Evolutionary conservation across 1,140 invertebrate species (phyloP).

Genomic region (Lethrus apterus): DNA sequence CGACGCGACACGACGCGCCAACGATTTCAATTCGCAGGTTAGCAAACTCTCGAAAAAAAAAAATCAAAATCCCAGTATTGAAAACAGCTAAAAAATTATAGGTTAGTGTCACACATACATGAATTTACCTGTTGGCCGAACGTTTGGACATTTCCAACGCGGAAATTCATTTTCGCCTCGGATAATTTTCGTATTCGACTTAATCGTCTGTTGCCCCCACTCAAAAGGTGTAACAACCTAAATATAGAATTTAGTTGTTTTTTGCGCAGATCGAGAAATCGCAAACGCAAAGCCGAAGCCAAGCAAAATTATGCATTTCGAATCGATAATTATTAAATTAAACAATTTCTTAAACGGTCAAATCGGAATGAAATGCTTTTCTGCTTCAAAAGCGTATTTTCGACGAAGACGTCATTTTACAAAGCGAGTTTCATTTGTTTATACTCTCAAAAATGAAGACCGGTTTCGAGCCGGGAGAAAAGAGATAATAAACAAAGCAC

Average conservation of each 20-base stretch:
- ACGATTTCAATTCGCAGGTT: neutral
- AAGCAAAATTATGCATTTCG: neutral
- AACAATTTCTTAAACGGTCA: slow-evolving; percentile 1
- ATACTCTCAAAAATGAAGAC: too few relatives aligned
- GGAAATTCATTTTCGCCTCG: neutral
- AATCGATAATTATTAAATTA: neutral
- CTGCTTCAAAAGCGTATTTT: neutral
- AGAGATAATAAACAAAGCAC: neutral
- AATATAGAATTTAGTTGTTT: neutral
- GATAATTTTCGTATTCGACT: neutral
- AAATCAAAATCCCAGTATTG: too few relatives aligned
- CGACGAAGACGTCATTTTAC: neutral
- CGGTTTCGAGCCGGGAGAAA: too few relatives aligned
- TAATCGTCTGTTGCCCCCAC: neutral
- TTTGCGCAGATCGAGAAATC: neutral
- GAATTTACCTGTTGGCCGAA: neutral
- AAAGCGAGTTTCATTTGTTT: slow-evolving; percentile 6
- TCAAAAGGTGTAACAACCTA: neutral
- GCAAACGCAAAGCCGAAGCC: neutral
- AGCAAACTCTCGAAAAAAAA: too few relatives aligned
- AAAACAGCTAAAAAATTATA: too few relatives aligned
- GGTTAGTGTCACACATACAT: neutral
- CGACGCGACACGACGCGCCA: neutral
- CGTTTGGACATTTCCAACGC: neutral
- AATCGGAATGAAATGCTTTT: neutral